Evolutionary conservation across 1,140 invertebrate species (phyloP), one percentile per base, ranked within the genome.

Genomic region (Dendrolimus punctatus): DNA sequence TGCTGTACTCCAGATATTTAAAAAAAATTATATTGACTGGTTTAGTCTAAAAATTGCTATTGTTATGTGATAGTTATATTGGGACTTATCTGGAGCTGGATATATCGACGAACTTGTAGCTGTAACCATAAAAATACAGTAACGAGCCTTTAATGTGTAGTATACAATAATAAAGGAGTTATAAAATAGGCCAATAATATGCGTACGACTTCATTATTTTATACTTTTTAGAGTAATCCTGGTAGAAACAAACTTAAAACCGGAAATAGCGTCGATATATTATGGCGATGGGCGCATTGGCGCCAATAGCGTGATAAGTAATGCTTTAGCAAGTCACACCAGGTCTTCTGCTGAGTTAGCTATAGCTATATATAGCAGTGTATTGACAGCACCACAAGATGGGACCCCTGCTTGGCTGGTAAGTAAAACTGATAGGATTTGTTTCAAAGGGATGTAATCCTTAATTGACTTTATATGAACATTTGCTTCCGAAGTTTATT

Each of bases 271-370:
- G 8, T 62, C 68, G n/a, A 64, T 53, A 46, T 81, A 78, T 65
- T 83, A 81, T 49, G 66, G 60, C 8, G 68, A 76, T 10, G 65
- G 66, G 5, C 64, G 69, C 55, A 58, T 65, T n/a, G 78, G 75
- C 23, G 75, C 78, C 54, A 83, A 70, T 57, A 69, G 62, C 46
- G 62, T 83, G 9, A 62, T 83, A 55, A 79, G 76, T 68, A 67
- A 58, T 9, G 72, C 76, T n/a, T 53, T 85, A 40, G 60, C 71
- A 10, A 37, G 45, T 9, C 51, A 66, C 10, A 46, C 51, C 39
- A 71, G 64, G 47, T 56, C 49, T 7, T 53, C 66, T 38, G 36
- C 76, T 6, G 58, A 70, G 39, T 58, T 81, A 53, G 78, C 69
- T 4, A 56, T 83, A n/a, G 68, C 62, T 8, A 48, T 83, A 52